Percentiles rank a stretch among this genome's conserved stretches.
phyloP scores from a whole-genome alignment of 2,888 invertebrate genomes.

The Diaprepes abbreviatus region DNA sequence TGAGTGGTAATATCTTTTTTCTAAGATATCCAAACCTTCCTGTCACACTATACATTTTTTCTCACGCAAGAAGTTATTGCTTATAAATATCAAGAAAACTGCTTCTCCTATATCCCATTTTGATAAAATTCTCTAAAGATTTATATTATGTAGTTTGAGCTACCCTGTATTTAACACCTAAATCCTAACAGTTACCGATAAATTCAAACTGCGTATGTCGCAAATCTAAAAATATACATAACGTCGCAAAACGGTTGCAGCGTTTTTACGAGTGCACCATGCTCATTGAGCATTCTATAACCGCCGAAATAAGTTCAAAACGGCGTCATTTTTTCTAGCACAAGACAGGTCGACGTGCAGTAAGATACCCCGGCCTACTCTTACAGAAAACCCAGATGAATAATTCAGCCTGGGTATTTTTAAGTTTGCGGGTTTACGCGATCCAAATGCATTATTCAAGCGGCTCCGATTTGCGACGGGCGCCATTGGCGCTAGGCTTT shows the following conservation, averaged over 20 bases:
- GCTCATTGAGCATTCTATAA: background rate
- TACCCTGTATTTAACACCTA: no score
- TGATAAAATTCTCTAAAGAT: no score
- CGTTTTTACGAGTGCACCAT: background rate
- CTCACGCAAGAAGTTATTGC: no score
- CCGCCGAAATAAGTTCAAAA: background rate
- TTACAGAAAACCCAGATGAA: conserved; percentile 11
- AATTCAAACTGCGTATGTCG: no score
- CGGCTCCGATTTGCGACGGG: background rate
- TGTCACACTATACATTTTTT: no score
- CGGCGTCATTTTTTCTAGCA: conserved; percentile 6
- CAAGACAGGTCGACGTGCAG: background rate
- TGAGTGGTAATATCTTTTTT: no score
- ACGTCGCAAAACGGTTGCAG: no score
- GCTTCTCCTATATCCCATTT: no score
- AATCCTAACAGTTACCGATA: no score
- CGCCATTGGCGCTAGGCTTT: conserved; percentile 17
- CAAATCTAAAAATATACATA: background rate
- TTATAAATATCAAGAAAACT: no score
- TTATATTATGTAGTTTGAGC: no score
- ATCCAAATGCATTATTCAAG: conserved; percentile 13
- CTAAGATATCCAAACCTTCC: no score
- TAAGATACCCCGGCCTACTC: conserved; percentile 6
- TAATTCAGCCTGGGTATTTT: conserved; percentile 13
- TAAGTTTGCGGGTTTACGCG: conserved; percentile 9